These are phyloP conservation scores for Leptopilina clavipes DNA, from an alignment of 1,140 invertebrate species.

Conservation along the genomic window DNA sequence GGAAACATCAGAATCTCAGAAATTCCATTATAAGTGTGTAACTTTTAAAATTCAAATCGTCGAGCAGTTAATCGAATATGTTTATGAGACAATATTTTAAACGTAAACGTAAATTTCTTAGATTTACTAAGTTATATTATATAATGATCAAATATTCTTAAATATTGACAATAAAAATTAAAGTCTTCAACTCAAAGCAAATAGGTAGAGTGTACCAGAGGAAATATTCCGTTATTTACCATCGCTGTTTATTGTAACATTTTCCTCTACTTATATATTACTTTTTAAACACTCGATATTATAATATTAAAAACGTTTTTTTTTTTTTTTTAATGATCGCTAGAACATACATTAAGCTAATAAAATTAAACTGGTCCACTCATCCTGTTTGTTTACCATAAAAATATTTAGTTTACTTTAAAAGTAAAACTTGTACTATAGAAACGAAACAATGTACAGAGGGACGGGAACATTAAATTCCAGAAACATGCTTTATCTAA, in stretches of 20 bases:
- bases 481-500: neutral
- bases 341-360: neutral
- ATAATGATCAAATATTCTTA: no score
- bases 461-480: neutral
- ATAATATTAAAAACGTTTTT: neutral
- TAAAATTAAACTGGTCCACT: neutral
- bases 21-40: neutral
- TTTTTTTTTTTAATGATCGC: no score
- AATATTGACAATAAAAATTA: no score
- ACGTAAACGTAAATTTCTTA: neutral
- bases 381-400: neutral
- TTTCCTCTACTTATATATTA: slow-evolving; percentile 9
- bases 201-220: neutral
- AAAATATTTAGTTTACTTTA: neutral
- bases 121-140: no score
- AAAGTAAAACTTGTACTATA: neutral
- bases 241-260: neutral
- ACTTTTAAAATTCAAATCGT: neutral
- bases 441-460: slow-evolving; percentile 1
- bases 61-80: neutral
- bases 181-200: neutral
- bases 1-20: neutral
- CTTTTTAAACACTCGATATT: neutral
- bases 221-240: neutral
- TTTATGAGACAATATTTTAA: neutral